These are phyloP conservation scores for Heptranchias perlo DNA, from an alignment of 2,113 vertebrate species.

Conservation along the genomic window DNA sequence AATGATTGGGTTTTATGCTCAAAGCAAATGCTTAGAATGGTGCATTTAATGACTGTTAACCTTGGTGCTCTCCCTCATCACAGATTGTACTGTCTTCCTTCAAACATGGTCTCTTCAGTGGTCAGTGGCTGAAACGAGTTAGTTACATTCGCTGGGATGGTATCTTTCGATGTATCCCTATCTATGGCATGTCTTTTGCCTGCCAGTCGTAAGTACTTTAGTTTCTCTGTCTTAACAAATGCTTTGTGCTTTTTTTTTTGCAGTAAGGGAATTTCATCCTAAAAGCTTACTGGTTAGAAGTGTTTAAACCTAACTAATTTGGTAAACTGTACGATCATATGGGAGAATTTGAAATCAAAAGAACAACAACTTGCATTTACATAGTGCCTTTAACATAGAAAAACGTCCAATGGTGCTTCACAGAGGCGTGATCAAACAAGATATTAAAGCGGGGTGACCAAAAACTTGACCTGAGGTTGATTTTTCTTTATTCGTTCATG, in stretches of 20 bases:
- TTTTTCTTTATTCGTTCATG: no score
- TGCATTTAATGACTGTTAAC: constrained; percentile 43
- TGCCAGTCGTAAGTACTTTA: constrained; percentile 93
- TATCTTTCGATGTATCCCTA: constrained; percentile 94
- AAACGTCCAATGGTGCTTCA: not conserved
- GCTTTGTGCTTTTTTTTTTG: not conserved
- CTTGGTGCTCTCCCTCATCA: constrained; percentile 48
- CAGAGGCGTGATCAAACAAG: no score
- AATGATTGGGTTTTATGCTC: not conserved
- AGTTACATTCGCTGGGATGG: constrained; percentile 85
- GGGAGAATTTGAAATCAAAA: not conserved
- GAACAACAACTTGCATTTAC: not conserved
- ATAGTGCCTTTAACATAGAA: not conserved
- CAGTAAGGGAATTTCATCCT: not conserved
- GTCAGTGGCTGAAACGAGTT: constrained; percentile 81
- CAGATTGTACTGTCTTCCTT: constrained; percentile 91
- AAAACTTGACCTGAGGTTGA: not conserved
- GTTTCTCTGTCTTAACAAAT: not conserved
- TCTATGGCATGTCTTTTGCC: constrained; percentile 98
- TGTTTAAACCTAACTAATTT: not conserved
- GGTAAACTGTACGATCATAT: not conserved
- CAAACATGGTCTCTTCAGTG: constrained; percentile 83
- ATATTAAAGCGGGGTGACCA: not conserved
- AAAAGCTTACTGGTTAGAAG: not conserved
- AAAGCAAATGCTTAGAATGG: not conserved